These are phyloP conservation scores for Xyrauchen texanus DNA, from an alignment of 2,113 vertebrate species.

Conservation along the genomic window DNA sequence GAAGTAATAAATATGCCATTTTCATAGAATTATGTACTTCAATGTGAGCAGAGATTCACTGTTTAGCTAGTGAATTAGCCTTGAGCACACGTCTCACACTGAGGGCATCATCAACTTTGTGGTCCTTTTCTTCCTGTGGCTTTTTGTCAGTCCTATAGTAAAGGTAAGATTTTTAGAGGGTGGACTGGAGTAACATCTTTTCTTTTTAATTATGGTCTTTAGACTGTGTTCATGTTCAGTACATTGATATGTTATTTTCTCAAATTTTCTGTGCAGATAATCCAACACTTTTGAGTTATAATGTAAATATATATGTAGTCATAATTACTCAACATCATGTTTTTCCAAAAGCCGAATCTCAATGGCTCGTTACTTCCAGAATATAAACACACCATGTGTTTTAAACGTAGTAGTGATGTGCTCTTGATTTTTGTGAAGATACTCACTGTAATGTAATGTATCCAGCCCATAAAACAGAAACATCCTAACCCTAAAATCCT, in stretches of 20 bases:
- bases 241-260: neutral
- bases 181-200: too few relatives aligned
- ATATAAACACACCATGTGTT: slow-evolving; percentile 2
- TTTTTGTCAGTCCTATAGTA: too few relatives aligned
- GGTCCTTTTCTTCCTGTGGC: too few relatives aligned
- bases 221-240: neutral
- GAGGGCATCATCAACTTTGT: too few relatives aligned
- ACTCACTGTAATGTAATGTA: slow-evolving; percentile 26
- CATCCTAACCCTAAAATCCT: too few relatives aligned
- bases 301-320: too few relatives aligned
- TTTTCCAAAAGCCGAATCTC: neutral
- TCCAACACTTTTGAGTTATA: too few relatives aligned
- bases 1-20: slow-evolving; percentile 28
- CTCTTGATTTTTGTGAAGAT: slow-evolving; percentile 25
- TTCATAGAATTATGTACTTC: neutral
- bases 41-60: neutral
- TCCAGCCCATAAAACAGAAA: neutral
- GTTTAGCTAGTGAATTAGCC: neutral
- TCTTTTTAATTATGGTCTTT: neutral
- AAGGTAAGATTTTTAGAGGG: too few relatives aligned
- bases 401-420: neutral
- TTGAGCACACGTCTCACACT: neutral
- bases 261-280: neutral
- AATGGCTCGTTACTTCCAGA: slow-evolving; percentile 7
- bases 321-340: too few relatives aligned